phyloP scores from a whole-genome alignment of 2,113 vertebrate species.

The Neolamprologus cancellatus region DNA sequence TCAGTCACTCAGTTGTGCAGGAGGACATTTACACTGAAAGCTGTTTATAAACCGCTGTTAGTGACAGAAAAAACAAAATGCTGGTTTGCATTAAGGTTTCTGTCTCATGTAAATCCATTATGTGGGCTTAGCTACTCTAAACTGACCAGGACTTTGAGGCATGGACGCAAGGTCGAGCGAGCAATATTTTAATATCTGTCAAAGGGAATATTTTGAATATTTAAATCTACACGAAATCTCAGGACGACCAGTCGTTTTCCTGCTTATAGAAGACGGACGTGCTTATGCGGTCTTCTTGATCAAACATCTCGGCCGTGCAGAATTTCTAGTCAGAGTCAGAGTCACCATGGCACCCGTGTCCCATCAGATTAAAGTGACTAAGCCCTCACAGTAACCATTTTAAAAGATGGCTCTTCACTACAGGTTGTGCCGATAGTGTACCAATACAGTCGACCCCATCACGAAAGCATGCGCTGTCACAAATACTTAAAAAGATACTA shows the following conservation, averaged over 20 bases:
- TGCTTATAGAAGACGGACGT: neutral
- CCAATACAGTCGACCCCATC: constrained; percentile 63
- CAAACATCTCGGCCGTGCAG: neutral
- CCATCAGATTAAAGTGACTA: constrained; percentile 53
- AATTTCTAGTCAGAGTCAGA: neutral
- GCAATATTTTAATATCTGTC: neutral
- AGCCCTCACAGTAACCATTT: constrained; percentile 38
- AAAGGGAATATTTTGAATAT: neutral
- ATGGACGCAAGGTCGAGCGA: neutral
- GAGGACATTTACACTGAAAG: neutral
- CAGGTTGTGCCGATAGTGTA: constrained; percentile 65
- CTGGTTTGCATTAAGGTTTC: constrained; percentile 78
- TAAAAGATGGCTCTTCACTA: constrained; percentile 47
- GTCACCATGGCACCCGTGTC: neutral
- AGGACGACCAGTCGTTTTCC: neutral
- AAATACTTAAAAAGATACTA: constrained; percentile 73
- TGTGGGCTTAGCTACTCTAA: constrained; percentile 60
- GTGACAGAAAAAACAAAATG: neutral
- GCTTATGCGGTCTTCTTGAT: neutral
- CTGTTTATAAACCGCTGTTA: neutral
- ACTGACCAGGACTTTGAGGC: constrained; percentile 11
- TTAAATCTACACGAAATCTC: neutral
- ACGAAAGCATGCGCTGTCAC: constrained; percentile 83
- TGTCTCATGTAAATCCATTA: constrained; percentile 56
- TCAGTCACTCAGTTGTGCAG: neutral